These are phyloP conservation scores for Ctenopoma multispine DNA, from an alignment of 2,797 vertebrate genomes.

Conservation along the genomic window DNA sequence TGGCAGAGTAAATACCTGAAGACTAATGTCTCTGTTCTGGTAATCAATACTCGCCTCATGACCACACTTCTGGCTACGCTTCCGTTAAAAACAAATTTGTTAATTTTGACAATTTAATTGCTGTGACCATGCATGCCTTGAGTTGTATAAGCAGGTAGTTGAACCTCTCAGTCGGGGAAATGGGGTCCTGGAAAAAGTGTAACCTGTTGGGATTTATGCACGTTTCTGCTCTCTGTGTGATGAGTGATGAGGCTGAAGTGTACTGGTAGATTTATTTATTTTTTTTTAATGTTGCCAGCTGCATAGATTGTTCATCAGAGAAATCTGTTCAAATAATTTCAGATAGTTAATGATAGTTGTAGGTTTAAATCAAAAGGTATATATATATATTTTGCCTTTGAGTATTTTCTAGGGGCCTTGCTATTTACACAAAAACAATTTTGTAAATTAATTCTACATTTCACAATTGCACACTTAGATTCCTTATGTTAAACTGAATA, in stretches of 20 bases:
- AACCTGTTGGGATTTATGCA: conserved; percentile 76
- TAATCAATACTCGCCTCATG: conserved; percentile 96
- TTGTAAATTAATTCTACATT: background rate
- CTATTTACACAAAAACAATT: no score
- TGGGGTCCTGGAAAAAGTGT: conserved; percentile 66
- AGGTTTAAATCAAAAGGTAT: background rate
- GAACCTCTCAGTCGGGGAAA: conserved; percentile 69
- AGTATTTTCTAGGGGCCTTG: no score
- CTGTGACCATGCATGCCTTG: conserved; percentile 90
- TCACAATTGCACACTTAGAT: background rate
- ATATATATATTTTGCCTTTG: background rate
- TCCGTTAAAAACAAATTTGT: conserved; percentile 99
- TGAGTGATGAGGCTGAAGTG: conserved; percentile 71
- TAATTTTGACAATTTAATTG: conserved; percentile 99
- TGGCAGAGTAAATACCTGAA: conserved; percentile 99
- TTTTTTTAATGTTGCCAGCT: conserved; percentile 42
- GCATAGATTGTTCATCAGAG: conserved; percentile 16
- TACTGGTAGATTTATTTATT: conserved; percentile 15
- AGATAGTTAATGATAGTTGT: background rate
- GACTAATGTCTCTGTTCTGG: conserved; percentile 95
- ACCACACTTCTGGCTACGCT: conserved; percentile 94
- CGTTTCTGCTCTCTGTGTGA: conserved; percentile 65
- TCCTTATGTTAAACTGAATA: background rate
- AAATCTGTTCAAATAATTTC: conserved; percentile 17
- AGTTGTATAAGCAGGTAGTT: conserved; percentile 83